Percentiles rank a stretch among this genome's conserved stretches.
Conservation (phyloP, 2,888 invertebrate species). For the Tachystola acroxantha region DNA sequence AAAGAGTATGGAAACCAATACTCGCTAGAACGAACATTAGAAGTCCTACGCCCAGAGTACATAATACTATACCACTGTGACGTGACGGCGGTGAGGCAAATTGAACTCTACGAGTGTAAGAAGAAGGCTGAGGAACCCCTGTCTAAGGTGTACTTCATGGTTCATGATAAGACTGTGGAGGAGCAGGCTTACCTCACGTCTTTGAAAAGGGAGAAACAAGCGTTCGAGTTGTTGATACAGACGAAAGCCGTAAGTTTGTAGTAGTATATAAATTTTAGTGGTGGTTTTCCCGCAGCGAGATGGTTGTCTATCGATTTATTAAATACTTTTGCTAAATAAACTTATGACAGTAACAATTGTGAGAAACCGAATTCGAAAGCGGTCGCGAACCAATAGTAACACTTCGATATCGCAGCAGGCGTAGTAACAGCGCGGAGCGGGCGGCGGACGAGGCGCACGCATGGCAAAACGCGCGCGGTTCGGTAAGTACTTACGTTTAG, state of each 20-base stretch:
- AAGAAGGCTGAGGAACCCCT: conserved; percentile 61
- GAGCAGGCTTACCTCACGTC: conserved; percentile 97
- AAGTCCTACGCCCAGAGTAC: conserved; percentile 85
- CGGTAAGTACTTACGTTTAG: no score
- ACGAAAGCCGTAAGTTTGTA: conserved; percentile 89
- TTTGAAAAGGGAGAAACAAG: conserved; percentile 93
- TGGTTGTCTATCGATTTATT: no score
- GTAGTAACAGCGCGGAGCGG: no score
- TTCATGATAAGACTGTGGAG: conserved; percentile 95
- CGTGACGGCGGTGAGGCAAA: conserved; percentile 90
- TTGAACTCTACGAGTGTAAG: conserved; percentile 90
- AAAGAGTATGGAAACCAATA: conserved; percentile 85
- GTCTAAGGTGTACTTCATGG: conserved; percentile 90
- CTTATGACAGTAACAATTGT: no score
- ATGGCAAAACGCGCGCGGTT: no score
- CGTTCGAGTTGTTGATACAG: conserved; percentile 94
- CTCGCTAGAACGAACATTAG: conserved; percentile 83
- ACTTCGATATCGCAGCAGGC: no score
- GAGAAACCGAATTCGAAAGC: no score
- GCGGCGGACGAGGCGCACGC: no score
- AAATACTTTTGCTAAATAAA: no score
- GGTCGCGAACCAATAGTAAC: no score
- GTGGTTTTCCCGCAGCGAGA: no score
- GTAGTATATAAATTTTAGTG: no score
- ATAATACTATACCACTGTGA: conserved; percentile 95